Base-by-base conservation (phyloP, 2,888 invertebrate genomes). In the Zelleria hepariella region DNA sequence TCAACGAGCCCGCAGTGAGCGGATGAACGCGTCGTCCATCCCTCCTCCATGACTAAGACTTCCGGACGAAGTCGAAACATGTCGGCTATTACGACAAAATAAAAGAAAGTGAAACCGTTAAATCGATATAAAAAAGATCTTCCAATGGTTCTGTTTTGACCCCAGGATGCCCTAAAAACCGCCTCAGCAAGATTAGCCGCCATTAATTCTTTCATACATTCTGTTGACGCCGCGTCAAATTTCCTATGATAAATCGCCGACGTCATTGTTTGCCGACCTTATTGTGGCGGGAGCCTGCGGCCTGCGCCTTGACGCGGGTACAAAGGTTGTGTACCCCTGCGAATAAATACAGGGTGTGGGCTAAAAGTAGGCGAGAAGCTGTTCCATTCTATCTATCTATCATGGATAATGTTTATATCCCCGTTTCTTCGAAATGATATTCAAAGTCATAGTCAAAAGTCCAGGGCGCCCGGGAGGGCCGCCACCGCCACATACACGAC, bases 191-290 rank as follows among this genome's bases (percentile, higher is more conserved):
- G 18, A 51, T 51, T 51, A 51, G 51, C 7, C 20, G 23, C 55
- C 55, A 55, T 55, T 55, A 55, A 55, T 55, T 55, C 18, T 27
- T 55, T 55, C 55, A 55, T 21, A 55, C 55, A 55, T 55, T 55
- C 32, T 55, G 55, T 55, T 55, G 55, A 55, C 55, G 32, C 27
- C 7, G 20, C 20, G 55, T 55, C 55, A 55, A 55, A 55, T 55
- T 55, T 55, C 32, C 57, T 48, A 57, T 57, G 57, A 57, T 57
- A 18, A 57, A 57, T 57, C 57, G 48, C 23, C n/a, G 15, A 6
- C 23, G 48, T 56, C 48, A 57, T 57, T 57, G 57, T 57, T 57
- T 57, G 57, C 48, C 5, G 47, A 25, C 24, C 57, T 23, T 48
- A 57, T 57, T 57, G 57, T 57, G 48, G 32, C 4, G 20, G n/a